These are phyloP conservation scores for Hirtodrosophila alboralis DNA, from an alignment of 2,888 invertebrate genomes.

Conservation along the genomic window DNA sequence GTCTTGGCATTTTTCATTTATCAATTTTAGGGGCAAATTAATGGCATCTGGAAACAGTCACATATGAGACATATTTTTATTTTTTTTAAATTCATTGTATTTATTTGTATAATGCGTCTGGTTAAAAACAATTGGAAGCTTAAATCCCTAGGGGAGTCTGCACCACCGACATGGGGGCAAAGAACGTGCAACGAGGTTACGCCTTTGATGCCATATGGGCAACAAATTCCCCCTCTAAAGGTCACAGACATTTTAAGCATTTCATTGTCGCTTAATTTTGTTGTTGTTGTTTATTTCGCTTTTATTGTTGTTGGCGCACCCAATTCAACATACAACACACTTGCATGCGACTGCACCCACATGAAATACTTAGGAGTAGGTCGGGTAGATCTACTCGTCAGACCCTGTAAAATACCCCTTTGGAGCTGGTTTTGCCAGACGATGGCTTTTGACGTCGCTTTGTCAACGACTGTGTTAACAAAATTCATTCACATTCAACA, in stretches of 20 bases:
- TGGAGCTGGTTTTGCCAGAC: conserved; percentile 26
- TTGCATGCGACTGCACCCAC: conserved; percentile 58
- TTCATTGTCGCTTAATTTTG: conserved; percentile 66
- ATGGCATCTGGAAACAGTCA: conserved; percentile 19
- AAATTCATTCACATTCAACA: conserved; percentile 59
- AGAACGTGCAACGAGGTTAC: conserved; percentile 13
- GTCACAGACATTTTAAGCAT: conserved; percentile 76
- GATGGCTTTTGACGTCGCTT: conserved; percentile 47
- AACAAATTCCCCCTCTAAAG: conserved; percentile 33
- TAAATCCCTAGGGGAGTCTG: conserved; percentile 58
- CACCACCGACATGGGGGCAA: conserved; percentile 7
- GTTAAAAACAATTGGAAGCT: conserved; percentile 43
- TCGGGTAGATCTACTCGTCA: conserved; percentile 18
- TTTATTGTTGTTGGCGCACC: conserved; percentile 30
- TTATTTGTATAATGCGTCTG: conserved; percentile 70
- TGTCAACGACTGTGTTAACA: conserved; percentile 48
- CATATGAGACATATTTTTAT: conserved; percentile 1
- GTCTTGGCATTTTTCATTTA: conserved; percentile 4
- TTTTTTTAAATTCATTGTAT: conserved; percentile 32
- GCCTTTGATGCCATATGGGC: conserved; percentile 30
- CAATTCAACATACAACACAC: conserved; percentile 39
- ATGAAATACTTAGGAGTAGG: background rate
- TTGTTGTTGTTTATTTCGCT: conserved; percentile 50
- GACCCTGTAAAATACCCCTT: no score
- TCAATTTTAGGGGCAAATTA: conserved; percentile 9